Evolutionary conservation across 2,113 vertebrate species (phyloP), one percentile per base, ranked within the genome.

Genomic region (Gallinago media): DNA sequence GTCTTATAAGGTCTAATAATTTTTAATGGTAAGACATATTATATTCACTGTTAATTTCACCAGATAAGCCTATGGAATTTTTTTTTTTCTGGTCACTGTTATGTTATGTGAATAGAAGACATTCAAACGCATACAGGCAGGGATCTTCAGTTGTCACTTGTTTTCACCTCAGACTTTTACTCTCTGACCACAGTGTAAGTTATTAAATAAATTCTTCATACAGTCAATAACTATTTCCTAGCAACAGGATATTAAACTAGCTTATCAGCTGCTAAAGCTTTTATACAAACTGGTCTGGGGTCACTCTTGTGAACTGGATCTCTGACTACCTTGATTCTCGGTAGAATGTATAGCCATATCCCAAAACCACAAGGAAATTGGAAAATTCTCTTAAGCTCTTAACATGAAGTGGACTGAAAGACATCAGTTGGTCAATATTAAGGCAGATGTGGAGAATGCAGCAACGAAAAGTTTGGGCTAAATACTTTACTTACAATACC

Each of bases 171-270:
- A 79, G 75, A 93, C 55, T 52, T 42, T 32, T 92, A 91, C 47
- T 31, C 46, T 83, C 73, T 78, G 85, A 91, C 26, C n/a, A 89
- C 15, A 42, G 1, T 38, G 9, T n/a, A 73, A 59, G 36, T 86
- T 87, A 76, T 85, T 65, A 46, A 85, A 54, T 11, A 59, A 93
- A 63, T 84, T 87, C 56, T 61, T 96, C 83, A 92, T 65, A 40
- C 5, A 38, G 16, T 25, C 22, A 87, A 55, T 16, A 81, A 38
- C 2, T 4, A 26, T 32, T 70, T 83, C 21, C 11, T 49, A 81
- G 55, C n/a, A 86, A 62, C 9, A 84, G 20, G 31, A 63, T 67
- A 93, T 36, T 61, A 95, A 81, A 54, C 19, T 13, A 62, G 25
- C 34, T 79, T 96, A 95, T 77, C 31, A 94, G 16, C 10, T 81